phyloP scores from a whole-genome alignment of 2,797 vertebrate genomes.

The Amphiprion clarkii region DNA sequence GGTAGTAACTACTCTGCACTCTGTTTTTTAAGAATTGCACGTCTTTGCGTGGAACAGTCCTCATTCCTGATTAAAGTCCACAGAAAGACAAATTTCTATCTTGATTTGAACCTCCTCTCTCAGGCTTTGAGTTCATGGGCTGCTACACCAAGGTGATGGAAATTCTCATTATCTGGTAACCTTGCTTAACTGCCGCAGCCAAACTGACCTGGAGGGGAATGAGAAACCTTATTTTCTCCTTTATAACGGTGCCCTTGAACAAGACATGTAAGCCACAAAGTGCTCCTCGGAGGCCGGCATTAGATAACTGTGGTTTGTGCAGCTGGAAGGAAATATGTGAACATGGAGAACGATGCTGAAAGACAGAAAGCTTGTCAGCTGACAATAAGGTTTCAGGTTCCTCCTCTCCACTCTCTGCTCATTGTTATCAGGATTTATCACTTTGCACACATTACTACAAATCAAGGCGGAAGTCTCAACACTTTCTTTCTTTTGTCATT shows the following conservation, averaged over 20 bases:
- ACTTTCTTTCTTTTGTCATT: too few relatives aligned
- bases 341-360: not conserved
- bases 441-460: not conserved
- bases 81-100: conserved; percentile 5
- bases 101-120: not conserved
- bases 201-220: conserved; percentile 9
- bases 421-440: not conserved
- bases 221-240: not conserved
- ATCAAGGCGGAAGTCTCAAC: not conserved
- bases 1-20: not conserved
- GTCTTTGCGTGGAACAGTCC: not conserved
- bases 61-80: too few relatives aligned
- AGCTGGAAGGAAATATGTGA: conserved; percentile 1
- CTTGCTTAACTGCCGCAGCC: not conserved
- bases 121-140: not conserved
- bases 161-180: not conserved
- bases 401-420: not conserved
- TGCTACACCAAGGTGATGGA: too few relatives aligned
- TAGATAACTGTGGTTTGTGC: not conserved
- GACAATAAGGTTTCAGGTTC: conserved; percentile 2
- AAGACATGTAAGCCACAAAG: not conserved
- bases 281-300: not conserved
- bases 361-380: not conserved
- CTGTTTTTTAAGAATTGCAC: not conserved
- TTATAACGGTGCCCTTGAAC: not conserved